A percentile compares a stretch with the other conserved stretches of the same genome.
These are phyloP conservation scores for Zaprionus lachaisei DNA, from an alignment of 1,140 invertebrate species.

Conservation along the genomic window DNA sequence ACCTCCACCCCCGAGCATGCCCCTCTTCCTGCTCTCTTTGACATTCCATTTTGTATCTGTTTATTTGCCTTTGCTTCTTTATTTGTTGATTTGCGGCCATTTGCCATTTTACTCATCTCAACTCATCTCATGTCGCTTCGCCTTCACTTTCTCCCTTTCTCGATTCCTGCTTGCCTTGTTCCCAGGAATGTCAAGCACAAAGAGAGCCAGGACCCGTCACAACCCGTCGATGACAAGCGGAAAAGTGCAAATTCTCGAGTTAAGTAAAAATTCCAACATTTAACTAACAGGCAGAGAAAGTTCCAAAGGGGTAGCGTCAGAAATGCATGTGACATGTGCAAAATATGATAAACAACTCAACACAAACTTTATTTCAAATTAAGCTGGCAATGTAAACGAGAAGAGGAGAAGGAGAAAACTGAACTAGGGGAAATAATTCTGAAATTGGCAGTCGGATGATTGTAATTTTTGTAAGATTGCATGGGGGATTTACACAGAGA, in stretches of 20 bases:
- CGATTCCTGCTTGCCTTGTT: background rate
- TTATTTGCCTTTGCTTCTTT: slow-evolving; percentile 34
- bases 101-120: slow-evolving; percentile 28
- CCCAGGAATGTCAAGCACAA: background rate
- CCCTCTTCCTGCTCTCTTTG: background rate
- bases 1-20: background rate
- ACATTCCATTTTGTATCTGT: slow-evolving; percentile 26
- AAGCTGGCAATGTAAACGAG: background rate
- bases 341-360: slow-evolving; percentile 2
- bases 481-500: too few relatives aligned
- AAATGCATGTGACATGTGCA: slow-evolving; percentile 5
- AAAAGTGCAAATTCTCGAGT: background rate
- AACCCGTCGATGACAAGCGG: background rate
- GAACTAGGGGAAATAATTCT: background rate
- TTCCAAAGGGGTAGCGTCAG: background rate
- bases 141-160: background rate
- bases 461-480: background rate
- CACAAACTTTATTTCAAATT: background rate
- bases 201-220: background rate
- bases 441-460: background rate
- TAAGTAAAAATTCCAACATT: background rate
- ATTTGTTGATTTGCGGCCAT: slow-evolving; percentile 52
- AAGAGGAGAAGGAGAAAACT: background rate
- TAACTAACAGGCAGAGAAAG: background rate
- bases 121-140: background rate